Conservation (phyloP, 2,113 vertebrate species). For the Actenoides hombroni region DNA sequence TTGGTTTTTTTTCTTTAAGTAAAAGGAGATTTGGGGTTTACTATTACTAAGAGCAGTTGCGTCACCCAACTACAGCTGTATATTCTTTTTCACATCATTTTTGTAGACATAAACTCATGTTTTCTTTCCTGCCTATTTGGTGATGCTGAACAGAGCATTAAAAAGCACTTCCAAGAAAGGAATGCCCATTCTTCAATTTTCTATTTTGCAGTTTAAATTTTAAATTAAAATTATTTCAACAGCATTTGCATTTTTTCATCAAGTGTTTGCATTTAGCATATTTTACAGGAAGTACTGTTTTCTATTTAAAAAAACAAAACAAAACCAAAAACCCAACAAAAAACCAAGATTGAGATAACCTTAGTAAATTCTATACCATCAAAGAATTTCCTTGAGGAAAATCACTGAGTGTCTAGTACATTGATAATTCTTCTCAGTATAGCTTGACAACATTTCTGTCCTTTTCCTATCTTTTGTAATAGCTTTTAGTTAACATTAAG, state of each 20-base stretch:
- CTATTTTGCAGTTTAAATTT: neutral
- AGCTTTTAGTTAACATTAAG: neutral
- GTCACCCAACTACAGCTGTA: neutral
- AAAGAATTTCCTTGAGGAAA: neutral
- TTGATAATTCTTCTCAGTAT: neutral
- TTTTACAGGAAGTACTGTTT: neutral
- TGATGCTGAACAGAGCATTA: neutral
- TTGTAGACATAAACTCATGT: neutral
- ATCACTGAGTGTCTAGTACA: neutral
- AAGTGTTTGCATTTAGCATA: neutral
- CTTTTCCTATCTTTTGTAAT: neutral
- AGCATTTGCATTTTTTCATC: neutral
- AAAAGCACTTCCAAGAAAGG: neutral
- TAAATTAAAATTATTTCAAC: neutral
- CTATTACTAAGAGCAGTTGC: neutral
- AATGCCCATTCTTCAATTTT: neutral
- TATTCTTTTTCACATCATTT: neutral
- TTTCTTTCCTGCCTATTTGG: neutral
- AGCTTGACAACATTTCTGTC: neutral
- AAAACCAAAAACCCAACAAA: neutral
- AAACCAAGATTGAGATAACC: neutral
- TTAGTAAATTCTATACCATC: neutral
- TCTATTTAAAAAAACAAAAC: neutral
- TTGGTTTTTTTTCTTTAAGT: neutral
- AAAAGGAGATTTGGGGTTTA: neutral